Evolutionary conservation across 53 echinoderm and acorn worm species (phyloP), one percentile per base, ranked within the genome.

Genomic region (Holothuria scabra): DNA sequence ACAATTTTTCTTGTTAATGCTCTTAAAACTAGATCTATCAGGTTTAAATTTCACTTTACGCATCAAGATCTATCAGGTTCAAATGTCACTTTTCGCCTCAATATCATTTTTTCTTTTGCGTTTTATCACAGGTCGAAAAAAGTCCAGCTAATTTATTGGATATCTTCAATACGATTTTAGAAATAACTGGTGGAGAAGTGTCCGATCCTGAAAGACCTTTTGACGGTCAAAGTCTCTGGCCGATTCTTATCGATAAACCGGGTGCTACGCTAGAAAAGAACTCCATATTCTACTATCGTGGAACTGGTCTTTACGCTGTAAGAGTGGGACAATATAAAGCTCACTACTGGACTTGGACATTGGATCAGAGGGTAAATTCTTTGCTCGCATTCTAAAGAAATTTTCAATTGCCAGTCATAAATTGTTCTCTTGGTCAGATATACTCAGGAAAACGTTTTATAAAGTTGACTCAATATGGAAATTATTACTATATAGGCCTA

Each of bases 181-280:
- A 69, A 34, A 69, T 69, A 37, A 69, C 69, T 20, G 35, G 35
- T 20, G 22, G 35, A n/a, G 37, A 69, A 34, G 69, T 69, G 6
- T 69, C 69, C 10, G 21, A 69, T 41, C 31, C 31, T 37, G 34
- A 30, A n/a, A 69, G 37, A 34, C 69, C 69, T 8, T 21, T 69
- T 13, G 69, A 69, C 21, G 69, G 69, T 19, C 69, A 69, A 20
- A 69, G 69, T 20, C 69, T 69, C 2, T 69, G 69, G 69, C 69
- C 69, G 11, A 34, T 69, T 10, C 69, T 69, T 16, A 69, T 37
- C 34, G 16, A n/a, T 41, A 69, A 69, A 21, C 41, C 41, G 7
- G 69, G 41, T 11, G 69, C 34, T 41, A 69, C 1, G n/a, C 35
- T 69, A 4, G 41, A 69, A 21, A 69, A 69, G 69, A 10, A 41